phyloP scores from a whole-genome alignment of 2,113 vertebrate genomes.

The Sminthopsis crassicaudata region DNA sequence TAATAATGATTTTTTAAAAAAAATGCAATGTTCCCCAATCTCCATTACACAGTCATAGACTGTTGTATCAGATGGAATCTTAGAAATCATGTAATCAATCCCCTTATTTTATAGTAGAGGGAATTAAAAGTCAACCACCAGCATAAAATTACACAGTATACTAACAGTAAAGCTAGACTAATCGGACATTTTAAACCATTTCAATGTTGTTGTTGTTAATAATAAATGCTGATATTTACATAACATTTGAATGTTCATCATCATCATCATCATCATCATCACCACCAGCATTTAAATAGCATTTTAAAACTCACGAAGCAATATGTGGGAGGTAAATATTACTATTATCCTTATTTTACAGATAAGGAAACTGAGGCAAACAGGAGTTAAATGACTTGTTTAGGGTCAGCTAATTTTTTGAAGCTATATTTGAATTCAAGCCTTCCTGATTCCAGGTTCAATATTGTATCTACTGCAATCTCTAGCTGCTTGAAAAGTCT shows the following conservation, averaged over 20 bases:
- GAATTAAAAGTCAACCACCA: background rate
- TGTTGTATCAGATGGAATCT: background rate
- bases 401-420: background rate
- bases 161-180: background rate
- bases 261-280: no score
- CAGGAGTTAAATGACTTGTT: background rate
- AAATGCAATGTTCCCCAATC: background rate
- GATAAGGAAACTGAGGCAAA: background rate
- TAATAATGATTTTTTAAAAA: conserved; percentile 70
- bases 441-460: background rate
- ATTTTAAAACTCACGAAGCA: background rate
- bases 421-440: background rate
- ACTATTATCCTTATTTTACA: background rate
- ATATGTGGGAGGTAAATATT: background rate
- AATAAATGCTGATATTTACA: background rate
- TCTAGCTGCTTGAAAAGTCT: background rate
- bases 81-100: background rate
- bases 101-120: background rate
- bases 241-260: background rate
- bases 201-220: background rate
- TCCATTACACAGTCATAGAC: background rate
- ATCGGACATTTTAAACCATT: background rate
- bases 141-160: background rate
- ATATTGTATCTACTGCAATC: no score
- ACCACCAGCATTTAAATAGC: background rate